phyloP scores from a whole-genome alignment of 2,113 vertebrate genomes.

The Podilymbus podiceps region DNA sequence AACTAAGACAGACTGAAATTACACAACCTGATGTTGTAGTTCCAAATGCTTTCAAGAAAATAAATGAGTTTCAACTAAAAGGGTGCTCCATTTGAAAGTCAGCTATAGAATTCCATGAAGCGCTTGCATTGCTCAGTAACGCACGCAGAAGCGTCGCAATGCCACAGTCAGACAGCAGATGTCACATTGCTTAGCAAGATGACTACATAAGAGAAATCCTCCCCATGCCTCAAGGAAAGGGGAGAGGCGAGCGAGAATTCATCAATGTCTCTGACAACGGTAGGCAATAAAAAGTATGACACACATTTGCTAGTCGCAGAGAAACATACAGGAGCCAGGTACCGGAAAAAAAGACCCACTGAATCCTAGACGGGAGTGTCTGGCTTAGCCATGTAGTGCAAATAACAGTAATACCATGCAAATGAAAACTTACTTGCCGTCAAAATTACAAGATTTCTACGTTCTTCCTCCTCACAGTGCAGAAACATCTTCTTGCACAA shows the following conservation, averaged over 20 bases:
- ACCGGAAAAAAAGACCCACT: neutral
- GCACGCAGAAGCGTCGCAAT: neutral
- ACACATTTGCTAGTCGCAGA: too few species aligned
- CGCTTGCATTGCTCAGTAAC: neutral
- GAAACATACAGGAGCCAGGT: neutral
- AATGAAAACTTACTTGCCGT: neutral
- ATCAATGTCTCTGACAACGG: neutral
- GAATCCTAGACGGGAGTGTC: neutral
- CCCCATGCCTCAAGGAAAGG: neutral
- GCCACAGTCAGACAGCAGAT: neutral
- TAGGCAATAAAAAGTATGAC: neutral
- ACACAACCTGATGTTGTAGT: neutral
- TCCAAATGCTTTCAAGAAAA: neutral
- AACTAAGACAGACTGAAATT: neutral
- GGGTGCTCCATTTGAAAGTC: neutral
- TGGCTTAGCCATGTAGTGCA: neutral
- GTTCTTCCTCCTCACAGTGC: neutral
- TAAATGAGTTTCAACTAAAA: neutral
- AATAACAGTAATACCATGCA: neutral
- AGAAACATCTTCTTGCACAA: neutral
- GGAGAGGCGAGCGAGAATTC: accelerated
- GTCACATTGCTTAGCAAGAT: neutral
- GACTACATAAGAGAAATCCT: too few species aligned
- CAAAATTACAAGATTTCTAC: neutral
- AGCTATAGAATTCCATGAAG: neutral